Base-by-base conservation (phyloP, 37 sponge, comb jelly and placozoan genomes). In the Trichoplax adhaerens region DNA sequence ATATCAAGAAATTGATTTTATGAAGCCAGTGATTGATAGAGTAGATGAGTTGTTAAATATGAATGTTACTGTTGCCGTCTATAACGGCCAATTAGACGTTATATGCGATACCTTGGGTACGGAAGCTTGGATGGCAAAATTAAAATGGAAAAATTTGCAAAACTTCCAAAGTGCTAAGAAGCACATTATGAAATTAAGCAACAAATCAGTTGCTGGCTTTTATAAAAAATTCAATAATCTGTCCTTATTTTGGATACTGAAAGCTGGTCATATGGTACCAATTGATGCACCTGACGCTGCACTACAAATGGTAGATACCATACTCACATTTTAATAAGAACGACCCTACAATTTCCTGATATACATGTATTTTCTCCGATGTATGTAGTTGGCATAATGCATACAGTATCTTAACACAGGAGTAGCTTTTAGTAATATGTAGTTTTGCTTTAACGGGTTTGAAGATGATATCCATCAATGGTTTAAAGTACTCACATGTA, bases 281-380 rank as follows among this genome's bases (percentile, higher is more conserved):
- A 74, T 74, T 74, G 75, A 74, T 63, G 75, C 75, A 12, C 75
- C 75, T 63, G 75, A 74, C 63, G 65, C 65, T 65, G 46, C 75
- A 47, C 64, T 58, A 5, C 65, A 74, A 63, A 74, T 74, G 75
- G 64, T 74, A 5, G 50, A 66, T 29, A 65, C 65, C 12, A 55
- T 74, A 2, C 48, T 74, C 65, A 12, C 29, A 29, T 29, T 29
- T 29, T 29, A 29, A 29, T 29, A 29, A 29, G 29, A 29, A 29
- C 29, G 29, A 29, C 29, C 29, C 29, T 29, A 29, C 29, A 29
- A 29, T 29, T 29, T 29, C 29, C 0, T 29, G 29, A 29, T 29
- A 29, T 29, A 29, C 29, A 29, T 29, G 29, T 0, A 29, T 29
- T 29, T 29, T 29, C 29, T 29, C 29, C 29, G 29, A 29, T 29